phyloP scores from a whole-genome alignment of 2,797 vertebrate genomes.

The Anabas testudineus region DNA sequence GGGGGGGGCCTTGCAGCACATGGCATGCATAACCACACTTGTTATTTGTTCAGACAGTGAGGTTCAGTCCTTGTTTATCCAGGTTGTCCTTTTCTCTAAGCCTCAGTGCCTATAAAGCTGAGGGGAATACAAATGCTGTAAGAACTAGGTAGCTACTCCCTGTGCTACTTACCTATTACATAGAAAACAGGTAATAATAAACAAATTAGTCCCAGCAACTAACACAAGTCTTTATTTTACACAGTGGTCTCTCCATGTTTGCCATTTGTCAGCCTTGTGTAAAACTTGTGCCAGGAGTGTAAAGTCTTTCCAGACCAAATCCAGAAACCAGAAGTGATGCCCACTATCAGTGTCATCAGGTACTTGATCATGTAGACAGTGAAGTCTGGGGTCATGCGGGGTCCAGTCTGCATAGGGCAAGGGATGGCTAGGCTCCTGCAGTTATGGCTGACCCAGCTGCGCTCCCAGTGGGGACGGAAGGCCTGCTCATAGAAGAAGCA shows the following conservation, averaged over 20 bases:
- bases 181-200: slow-evolving; percentile 41
- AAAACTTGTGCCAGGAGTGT: slow-evolving; percentile 97
- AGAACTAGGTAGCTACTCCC: slow-evolving; percentile 25
- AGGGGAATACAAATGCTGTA: slow-evolving; percentile 43
- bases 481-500: slow-evolving; percentile 99
- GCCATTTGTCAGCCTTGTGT: slow-evolving; percentile 91
- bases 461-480: slow-evolving; percentile 95
- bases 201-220: slow-evolving; percentile 37
- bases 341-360: slow-evolving; percentile 98
- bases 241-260: slow-evolving; percentile 96
- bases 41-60: slow-evolving; percentile 72
- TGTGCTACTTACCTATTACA: slow-evolving; percentile 52
- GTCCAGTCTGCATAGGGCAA: slow-evolving; percentile 89
- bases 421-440: slow-evolving; percentile 95
- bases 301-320: slow-evolving; percentile 99
- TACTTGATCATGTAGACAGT: slow-evolving; percentile 99
- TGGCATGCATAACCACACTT: slow-evolving; percentile 68
- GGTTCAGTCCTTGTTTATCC: slow-evolving; percentile 66
- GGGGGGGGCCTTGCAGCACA: slow-evolving; percentile 69
- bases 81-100: slow-evolving; percentile 61
- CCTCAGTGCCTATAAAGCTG: slow-evolving; percentile 52
- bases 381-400: slow-evolving; percentile 95
- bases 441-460: slow-evolving; percentile 93
- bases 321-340: slow-evolving; percentile 99
- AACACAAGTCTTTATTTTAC: slow-evolving; percentile 64